Percentiles rank a stretch among this genome's conserved stretches.
These are phyloP conservation scores for Erythrolamprus reginae DNA, from an alignment of 2,113 vertebrate genomes.

Conservation along the genomic window DNA sequence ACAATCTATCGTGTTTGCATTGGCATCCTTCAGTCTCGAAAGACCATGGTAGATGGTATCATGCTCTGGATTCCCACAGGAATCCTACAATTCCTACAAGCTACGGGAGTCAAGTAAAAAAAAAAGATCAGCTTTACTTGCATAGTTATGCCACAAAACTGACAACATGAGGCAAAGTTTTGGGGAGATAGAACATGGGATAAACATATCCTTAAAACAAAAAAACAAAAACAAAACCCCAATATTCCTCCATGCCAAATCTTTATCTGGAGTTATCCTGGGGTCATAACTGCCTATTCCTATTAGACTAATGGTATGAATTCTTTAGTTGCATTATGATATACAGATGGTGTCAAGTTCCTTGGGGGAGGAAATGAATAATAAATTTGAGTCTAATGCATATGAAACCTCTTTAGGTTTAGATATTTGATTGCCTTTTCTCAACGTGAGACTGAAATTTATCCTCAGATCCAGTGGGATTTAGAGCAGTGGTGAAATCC, in stretches of 20 bases:
- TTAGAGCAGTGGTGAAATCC: not conserved
- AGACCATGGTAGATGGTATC: no score
- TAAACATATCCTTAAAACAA: not conserved
- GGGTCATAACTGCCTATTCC: not conserved
- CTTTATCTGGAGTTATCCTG: not conserved
- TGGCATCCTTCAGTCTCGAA: no score
- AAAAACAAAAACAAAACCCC: no score
- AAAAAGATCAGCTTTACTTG: not conserved
- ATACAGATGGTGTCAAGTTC: not conserved
- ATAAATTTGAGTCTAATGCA: not conserved
- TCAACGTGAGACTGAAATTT: not conserved
- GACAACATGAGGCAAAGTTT: not conserved
- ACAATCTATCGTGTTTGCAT: not conserved
- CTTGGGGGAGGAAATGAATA: not conserved
- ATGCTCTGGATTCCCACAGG: no score
- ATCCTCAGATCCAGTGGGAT: not conserved
- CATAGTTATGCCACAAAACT: not conserved
- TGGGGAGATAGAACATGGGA: not conserved
- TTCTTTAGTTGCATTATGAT: not conserved
- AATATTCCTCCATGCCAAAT: not conserved
- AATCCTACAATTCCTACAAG: no score
- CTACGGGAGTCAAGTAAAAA: not conserved
- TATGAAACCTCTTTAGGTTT: not conserved
- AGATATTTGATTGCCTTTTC: not conserved
- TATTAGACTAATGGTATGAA: not conserved